Evolutionary conservation across 2,113 vertebrate species (phyloP), one percentile per base, ranked within the genome.

Genomic region (Nibea albiflora): DNA sequence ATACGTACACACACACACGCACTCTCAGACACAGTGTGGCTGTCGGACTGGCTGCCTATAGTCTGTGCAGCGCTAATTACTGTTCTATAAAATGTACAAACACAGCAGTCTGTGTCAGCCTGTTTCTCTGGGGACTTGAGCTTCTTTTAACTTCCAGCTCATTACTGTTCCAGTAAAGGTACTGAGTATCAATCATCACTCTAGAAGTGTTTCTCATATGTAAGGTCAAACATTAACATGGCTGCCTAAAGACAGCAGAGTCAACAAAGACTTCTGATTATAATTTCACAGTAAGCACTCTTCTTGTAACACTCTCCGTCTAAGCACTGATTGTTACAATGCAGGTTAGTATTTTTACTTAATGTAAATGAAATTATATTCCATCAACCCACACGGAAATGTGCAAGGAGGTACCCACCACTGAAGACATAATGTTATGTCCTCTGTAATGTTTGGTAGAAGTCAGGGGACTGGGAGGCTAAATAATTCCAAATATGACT

Each of bases 41-140:
- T 81, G 31, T 44, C 11, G 44, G 46, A 67, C 73, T 35, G 28
- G 42, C 76, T 61, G 72, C 68, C 80, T 68, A 65, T 61, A 60
- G 77, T 78, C 74, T 70, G 42, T 76, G 64, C 78, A 53, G 46
- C 63, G 62, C 80, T 86, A 80, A 88, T 86, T 82, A 72, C 72
- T 54, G 67, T 72, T 80, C n/a, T 47, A 58, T 76, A 73, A 81
- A 84, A 65, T 73, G 68, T 73, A 69, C 46, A 80, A 69, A 3
- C 15, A 7, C 76, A 67, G 60, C 47, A 56, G 28, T 82, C 50
- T 56, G 49, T 65, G 42, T 60, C 61, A 68, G 75, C 0, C 0
- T 52, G 11, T 39, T 50, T 72, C 70, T 76, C 77, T 24, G 4
- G 74, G 44, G 44, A 79, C 17, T 35, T 4, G 0, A 2, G 28